Base-by-base conservation (phyloP, 2,797 vertebrate genomes). In the Sebastes variabilis region DNA sequence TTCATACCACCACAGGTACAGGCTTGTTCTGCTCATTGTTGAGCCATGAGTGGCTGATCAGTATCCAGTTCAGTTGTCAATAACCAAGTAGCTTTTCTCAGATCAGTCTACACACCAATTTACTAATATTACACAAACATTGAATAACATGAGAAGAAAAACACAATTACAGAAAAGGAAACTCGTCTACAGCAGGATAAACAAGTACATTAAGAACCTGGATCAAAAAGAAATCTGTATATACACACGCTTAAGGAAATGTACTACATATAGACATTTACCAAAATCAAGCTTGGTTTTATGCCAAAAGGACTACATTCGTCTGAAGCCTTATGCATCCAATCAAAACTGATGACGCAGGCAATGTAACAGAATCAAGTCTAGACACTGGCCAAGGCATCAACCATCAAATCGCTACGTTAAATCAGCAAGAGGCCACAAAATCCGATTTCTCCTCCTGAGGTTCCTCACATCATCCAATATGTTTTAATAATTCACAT, bases 271-370 rank as follows among this genome's bases (percentile, higher is more conserved):
- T 30, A 52, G 61, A 87, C 79, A 88, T 80, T 85, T 22, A 68
- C 69, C 65, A 90, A 46, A 74, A 71, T 59, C 22, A 84, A 78
- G 55, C 29, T 69, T 46, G 74, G n/a, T 70, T 75, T 60, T 42
- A 64, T 14, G 56, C 20, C 34, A 76, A 75, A 67, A 69, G 12
- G 62, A 66, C 34, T 77, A 84, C 36, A 75, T 75, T 79, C 56
- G 32, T 38, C 25, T 83, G 12, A 89, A 84, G 46, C 27, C 8
- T 20, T 38, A 9, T 52, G 22, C 54, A 60, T 46, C 42, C 10
- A 66, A 74, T 60, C 27, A 72, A 67, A 73, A 64, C 29, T 61
- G 18, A 79, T 2, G 24, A 59, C 29, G 22, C 20, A 75, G 20
- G 3, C 7, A 65, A 10, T 65, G 30, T 78, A 22, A 76, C 3